Conservation (phyloP, 2,888 invertebrate species). For the Tanypteryx hageni region DNA sequence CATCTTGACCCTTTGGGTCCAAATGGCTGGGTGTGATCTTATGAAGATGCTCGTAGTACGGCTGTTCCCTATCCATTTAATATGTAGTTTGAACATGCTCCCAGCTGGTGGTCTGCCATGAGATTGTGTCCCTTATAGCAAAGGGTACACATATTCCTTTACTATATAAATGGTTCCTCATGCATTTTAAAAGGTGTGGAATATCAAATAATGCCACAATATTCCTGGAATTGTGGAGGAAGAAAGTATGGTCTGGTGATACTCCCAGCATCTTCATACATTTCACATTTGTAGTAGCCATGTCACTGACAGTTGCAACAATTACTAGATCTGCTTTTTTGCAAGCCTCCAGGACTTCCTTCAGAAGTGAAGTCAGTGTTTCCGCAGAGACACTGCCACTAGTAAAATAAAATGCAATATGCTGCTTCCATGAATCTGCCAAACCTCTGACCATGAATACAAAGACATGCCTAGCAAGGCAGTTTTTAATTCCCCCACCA, state of each 20-base stretch:
- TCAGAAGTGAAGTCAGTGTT: too few species aligned
- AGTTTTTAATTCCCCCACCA: too few species aligned
- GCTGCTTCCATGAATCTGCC: too few species aligned
- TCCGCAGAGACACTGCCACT: too few species aligned
- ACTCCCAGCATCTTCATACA: background rate
- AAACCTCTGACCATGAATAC: too few species aligned
- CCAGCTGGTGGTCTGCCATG: background rate
- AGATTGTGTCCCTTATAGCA: background rate
- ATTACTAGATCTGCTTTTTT: too few species aligned
- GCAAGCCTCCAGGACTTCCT: too few species aligned
- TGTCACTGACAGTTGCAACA: too few species aligned
- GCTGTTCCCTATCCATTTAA: too few species aligned
- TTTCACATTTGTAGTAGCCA: too few species aligned
- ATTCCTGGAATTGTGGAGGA: background rate
- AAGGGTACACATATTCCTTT: background rate
- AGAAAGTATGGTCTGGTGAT: background rate
- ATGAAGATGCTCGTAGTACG: background rate
- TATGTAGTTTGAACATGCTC: background rate
- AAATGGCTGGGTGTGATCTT: background rate
- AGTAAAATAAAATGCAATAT: too few species aligned
- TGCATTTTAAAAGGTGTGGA: background rate
- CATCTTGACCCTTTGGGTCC: background rate
- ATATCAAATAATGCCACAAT: background rate
- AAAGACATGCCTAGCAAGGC: too few species aligned
- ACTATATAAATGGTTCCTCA: background rate